Base-by-base conservation (phyloP, 1,140 invertebrate species). In the Sycophaga agraensis region DNA sequence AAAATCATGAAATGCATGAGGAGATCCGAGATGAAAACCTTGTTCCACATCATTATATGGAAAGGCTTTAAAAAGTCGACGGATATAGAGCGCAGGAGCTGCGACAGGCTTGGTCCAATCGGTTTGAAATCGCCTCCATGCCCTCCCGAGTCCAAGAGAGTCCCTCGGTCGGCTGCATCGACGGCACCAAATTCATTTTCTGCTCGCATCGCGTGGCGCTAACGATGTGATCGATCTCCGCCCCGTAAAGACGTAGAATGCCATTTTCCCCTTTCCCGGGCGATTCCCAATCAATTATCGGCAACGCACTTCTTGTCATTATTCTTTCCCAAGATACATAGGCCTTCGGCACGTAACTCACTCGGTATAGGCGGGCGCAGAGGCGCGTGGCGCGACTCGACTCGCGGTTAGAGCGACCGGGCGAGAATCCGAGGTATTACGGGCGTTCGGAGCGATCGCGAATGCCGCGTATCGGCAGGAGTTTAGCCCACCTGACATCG, bases 21-120 rank as follows among this genome's bases (percentile, higher is more conserved):
- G 17, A 22, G 58, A 43, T 51, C 26, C 19, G 50, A 50, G 70
- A 66, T 69, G 70, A 70, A 73, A 73, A 71, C 67, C 71, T 71
- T 68, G 73, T 70, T 74, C 73, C 49, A 67, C 46, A 69, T 74
- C 49, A 34, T 71, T 73, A 65, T 72, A 74, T 75, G 73, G 66
- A 74, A 72, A 62, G 65, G 37, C 56, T 48, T 45, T 43, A 55
- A 55, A 55, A 55, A 43, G 39, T 28, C 1, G 22, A 37, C 59
- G 48, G 48, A 12, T n/a, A n/a, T n/a, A n/a, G n/a, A n/a, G n/a
- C n/a, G n/a, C n/a, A n/a, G n/a, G n/a, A n/a, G n/a, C n/a, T n/a
- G 56, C 45, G 48, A 45, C 58, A 56, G 26, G 45, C 19, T 58
- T 53, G 48, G 46, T 59, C 59, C 65, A 62, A 59, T 62, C 28